Conservation (phyloP, 1,140 invertebrate genomes). For the Diuraphis noxia region DNA sequence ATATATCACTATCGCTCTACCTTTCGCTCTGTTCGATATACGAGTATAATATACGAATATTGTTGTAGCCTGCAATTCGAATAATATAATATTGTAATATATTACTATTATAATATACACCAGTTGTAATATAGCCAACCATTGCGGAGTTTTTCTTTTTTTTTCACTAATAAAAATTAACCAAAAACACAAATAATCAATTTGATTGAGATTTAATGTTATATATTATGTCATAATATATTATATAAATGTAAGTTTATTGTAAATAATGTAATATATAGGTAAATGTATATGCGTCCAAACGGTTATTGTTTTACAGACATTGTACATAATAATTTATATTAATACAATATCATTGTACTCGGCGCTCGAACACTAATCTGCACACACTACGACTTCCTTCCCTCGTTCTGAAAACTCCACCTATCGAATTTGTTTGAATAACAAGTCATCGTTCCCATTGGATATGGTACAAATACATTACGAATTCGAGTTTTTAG, state of each 20-base stretch:
- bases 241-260: too few relatives aligned
- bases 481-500: not conserved
- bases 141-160: conserved; percentile 7
- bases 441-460: not conserved
- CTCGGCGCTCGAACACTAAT: not conserved
- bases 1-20: not conserved
- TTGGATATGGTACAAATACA: not conserved
- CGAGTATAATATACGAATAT: not conserved
- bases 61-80: conserved; percentile 13
- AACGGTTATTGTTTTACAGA: not conserved
- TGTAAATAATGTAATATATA: not conserved
- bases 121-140: conserved; percentile 49
- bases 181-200: not conserved
- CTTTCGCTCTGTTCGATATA: not conserved
- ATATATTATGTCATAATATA: not conserved
- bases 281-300: not conserved
- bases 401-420: not conserved
- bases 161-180: conserved; percentile 18
- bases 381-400: not conserved
- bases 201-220: not conserved
- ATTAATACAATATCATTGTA: not conserved
- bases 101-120: conserved; percentile 23
- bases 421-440: not conserved
- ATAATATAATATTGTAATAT: not conserved
- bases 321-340: not conserved